phyloP scores from a whole-genome alignment of 2,888 invertebrate species.

The Nemotelus pantherinus region DNA sequence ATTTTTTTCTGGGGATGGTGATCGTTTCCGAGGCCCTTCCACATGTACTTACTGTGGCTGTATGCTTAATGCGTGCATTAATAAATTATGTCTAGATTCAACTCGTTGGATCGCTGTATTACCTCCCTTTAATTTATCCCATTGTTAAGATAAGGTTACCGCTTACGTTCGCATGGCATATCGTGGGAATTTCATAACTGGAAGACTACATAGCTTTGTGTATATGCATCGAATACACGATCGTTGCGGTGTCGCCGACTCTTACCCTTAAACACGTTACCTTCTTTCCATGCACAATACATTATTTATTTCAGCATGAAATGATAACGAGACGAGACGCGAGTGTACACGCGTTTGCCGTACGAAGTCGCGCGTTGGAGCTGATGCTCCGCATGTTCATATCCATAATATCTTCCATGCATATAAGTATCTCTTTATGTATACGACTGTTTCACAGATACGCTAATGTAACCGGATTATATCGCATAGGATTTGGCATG shows the following conservation, averaged over 20 bases:
- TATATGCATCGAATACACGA: not conserved
- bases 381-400: conserved; percentile 18
- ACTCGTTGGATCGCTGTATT: conserved; percentile 27
- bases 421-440: not conserved
- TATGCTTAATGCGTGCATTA: not conserved
- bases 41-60: not conserved
- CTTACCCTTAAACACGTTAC: too few species aligned
- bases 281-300: not conserved
- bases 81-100: not conserved
- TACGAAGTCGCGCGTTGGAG: conserved; percentile 48
- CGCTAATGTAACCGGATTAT: conserved; percentile 9
- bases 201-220: not conserved
- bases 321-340: conserved; percentile 19
- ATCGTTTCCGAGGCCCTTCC: conserved; percentile 16
- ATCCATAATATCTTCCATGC: not conserved
- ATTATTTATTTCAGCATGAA: not conserved
- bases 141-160: conserved; percentile 21
- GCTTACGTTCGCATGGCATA: conserved; percentile 26
- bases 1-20: conserved; percentile 1
- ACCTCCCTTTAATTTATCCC: conserved; percentile 28
- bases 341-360: conserved; percentile 48
- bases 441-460: not conserved
- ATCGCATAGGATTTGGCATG: conserved; percentile 27
- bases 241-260: not conserved
- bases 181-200: conserved; percentile 37